Evolutionary conservation across 2,113 vertebrate genomes (phyloP), one percentile per base, ranked within the genome.

Genomic region (Chaenocephalus aceratus): DNA sequence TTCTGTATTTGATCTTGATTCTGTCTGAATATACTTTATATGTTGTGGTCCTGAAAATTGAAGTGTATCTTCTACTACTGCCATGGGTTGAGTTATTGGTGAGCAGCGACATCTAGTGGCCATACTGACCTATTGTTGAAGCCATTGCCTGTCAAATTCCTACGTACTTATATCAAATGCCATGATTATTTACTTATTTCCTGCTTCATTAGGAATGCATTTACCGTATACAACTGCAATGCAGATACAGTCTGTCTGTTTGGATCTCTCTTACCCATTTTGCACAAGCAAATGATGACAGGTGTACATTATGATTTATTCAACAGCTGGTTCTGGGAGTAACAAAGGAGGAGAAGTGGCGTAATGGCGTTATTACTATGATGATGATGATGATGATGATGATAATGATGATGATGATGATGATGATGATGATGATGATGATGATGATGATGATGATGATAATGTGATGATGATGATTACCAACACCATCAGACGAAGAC

Each of bases 81-180:
- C 36, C 12, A 1, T 14, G 3, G 10, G 26, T 51, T 63, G 18
- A 75, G 54, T 52, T 72, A 15, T 57, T 62, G 63, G 87, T 85
- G 2, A 76, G 41, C 74, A 86, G 66, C 14, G 88, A 77, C 90
- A 87, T 78, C 92, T 86, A 80, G 86, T 83, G 92, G 89, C 44
- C 66, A 18, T 0, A 67, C 0, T 2, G 6, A 36, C 3, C 1
- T 44, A 3, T 21, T 53, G 7, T 7, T 16, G n/a, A 36, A 18
- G 1, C 9, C 1, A 62, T 16, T 8, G 15, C 48, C 48, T 59
- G 3, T 11, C 41, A 26, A 15, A 7, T 1, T 23, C 2, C 36
- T 3, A 4, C 23, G 21, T 53, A 6, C 36, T 41, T 7, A 51
- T 9, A n/a, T 49, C 0, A 65, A 64, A 61, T 3, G 1, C 0